Evolutionary conservation across 2,113 vertebrate species (phyloP), one percentile per base, ranked within the genome.

Genomic region (Marmota flaviventris): DNA sequence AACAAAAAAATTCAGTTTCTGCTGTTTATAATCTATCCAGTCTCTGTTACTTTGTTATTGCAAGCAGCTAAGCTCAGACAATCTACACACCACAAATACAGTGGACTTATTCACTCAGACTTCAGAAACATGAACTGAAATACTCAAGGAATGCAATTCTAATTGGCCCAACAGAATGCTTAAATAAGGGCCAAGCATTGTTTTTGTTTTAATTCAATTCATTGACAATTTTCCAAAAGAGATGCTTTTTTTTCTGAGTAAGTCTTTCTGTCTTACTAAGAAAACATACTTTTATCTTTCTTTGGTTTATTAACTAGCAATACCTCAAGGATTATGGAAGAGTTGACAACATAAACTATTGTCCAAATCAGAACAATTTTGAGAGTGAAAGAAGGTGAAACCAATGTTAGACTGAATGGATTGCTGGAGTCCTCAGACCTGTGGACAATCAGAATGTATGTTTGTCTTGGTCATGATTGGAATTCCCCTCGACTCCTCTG

Each of bases 371-470:
- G 7, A 67, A 89, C 17, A 61, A 42, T 63, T 90, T 12, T 63
- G 48, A 79, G 22, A 48, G 10, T 27, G 8, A 93, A 95, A 83
- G 61, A 10, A 83, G 51, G 42, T 51, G 13, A 20, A 13, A 45
- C 25, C 51, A 37, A 65, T 56, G 32, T 39, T 32, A 85, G 48
- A 63, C 9, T 2, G 25, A 27, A 13, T 34, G 70, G 20, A 42
- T 2, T 8, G 3, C 0, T 4, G 29, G 45, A 29, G 16, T 77
- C 53, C 42, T 83, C 53, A 67, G 37, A 65, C 42, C 22, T 45
- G 45, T 17, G 42, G 27, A 24, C 11, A 37, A 7, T 22, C 0
- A 0, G 5, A 22, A 51, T 51, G 17, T 34, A 5, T 0, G 4
- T 27, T 42, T 37, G 25, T 67, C 32, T 14, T 18, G 22, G 34